Base-by-base conservation (phyloP, 2,888 invertebrate species). In the Theretra japonica region DNA sequence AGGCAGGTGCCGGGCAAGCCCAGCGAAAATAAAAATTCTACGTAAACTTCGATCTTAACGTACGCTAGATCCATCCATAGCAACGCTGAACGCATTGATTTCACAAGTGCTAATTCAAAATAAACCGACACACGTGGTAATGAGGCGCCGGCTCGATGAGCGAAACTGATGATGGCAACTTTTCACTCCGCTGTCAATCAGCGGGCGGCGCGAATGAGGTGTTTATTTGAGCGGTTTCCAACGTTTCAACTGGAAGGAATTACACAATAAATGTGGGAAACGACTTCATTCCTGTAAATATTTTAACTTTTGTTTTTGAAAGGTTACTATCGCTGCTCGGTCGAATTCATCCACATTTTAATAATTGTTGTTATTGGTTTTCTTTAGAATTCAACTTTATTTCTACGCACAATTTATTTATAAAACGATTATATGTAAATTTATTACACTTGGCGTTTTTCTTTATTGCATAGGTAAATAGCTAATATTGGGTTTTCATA, bases 101-200 rank as follows among this genome's bases (percentile, higher is more conserved):
- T 33, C 33, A 41, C 41, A 41, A 41, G 41, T 53, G 53, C n/a
- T n/a, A n/a, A 53, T 17, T 41, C 41, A 53, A 53, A 53, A 53
- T 53, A 53, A n/a, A 53, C 5, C 19, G 5, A 28, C 19, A 28
- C 4, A 15, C 59, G 28, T 59, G 17, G 25, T 19, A 17, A 28
- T 28, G 59, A 28, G 59, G 17, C 28, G 19, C 59, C 25, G 28
- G 6, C 6, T 6, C 41, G 41, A 23, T 15, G 65, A 65, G 48
- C 41, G 48, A 15, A 17, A 5, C 15, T 41, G 41, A 65, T 21
- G 65, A 65, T 21, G 65, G 41, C 65, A 65, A 65, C 65, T 65
- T 65, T 65, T 65, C 65, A 65, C 41, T 65, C 65, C 21, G 41
- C 21, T 48, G 65, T 65, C 65, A 65, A 65, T 65, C 65, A 15